Evolutionary conservation across 1,140 invertebrate species (phyloP).

Genomic region (Cotesia typhae): DNA sequence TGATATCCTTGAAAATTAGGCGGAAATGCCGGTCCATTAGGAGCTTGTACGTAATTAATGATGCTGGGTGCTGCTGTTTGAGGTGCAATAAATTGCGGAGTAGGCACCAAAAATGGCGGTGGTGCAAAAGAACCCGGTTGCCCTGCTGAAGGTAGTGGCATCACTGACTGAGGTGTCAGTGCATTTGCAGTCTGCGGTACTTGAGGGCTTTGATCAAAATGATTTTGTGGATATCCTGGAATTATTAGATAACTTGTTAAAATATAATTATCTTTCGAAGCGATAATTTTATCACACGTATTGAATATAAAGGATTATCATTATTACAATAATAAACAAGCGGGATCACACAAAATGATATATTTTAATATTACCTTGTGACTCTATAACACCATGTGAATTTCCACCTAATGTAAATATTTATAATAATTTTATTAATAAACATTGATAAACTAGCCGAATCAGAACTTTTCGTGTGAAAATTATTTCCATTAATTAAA

Average conservation of each 20-base stretch:
- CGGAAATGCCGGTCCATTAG: slow-evolving; percentile 60
- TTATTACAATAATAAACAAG: background rate
- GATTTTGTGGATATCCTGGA: slow-evolving; percentile 55
- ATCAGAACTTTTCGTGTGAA: background rate
- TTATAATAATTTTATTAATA: slow-evolving; percentile 46
- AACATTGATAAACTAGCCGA: background rate
- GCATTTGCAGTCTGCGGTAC: slow-evolving; percentile 53
- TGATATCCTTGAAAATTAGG: slow-evolving; percentile 62
- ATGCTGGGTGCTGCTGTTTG: slow-evolving; percentile 62
- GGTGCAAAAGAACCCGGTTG: slow-evolving; percentile 60
- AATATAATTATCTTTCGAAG: slow-evolving; percentile 13
- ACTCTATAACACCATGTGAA: slow-evolving; percentile 61
- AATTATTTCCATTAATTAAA: background rate
- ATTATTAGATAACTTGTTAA: slow-evolving; percentile 23
- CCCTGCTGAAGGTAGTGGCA: slow-evolving; percentile 58
- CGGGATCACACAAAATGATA: slow-evolving; percentile 2
- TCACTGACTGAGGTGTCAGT: slow-evolving; percentile 55
- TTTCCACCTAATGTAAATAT: slow-evolving; percentile 60
- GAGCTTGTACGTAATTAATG: slow-evolving; percentile 62
- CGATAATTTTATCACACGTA: slow-evolving; percentile 5
- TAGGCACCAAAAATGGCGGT: slow-evolving; percentile 61
- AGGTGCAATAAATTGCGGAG: slow-evolving; percentile 61
- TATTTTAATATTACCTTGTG: slow-evolving; percentile 52
- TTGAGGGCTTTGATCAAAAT: slow-evolving; percentile 56
- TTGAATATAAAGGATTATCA: background rate